These are phyloP conservation scores for Heliangelus exortis DNA, from an alignment of 2,797 vertebrate species.

Conservation along the genomic window DNA sequence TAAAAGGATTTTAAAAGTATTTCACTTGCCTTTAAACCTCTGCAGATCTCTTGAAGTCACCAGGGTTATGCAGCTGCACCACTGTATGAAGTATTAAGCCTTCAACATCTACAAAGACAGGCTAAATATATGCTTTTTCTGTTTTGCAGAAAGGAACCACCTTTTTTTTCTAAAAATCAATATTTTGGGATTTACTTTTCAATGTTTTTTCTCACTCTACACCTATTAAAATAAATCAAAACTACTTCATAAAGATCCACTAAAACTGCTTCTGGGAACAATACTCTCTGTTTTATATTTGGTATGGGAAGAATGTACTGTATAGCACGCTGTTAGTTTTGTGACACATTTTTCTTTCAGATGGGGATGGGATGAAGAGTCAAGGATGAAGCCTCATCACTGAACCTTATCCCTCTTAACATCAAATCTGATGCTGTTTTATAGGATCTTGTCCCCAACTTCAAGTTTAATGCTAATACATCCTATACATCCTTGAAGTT, in stretches of 20 bases:
- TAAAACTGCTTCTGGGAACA: constrained; percentile 11
- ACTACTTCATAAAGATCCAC: not conserved
- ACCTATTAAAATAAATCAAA: constrained; percentile 6
- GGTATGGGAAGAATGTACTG: not conserved
- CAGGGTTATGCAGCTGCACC: constrained; percentile 39
- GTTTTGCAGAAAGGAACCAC: not conserved
- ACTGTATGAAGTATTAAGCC: not conserved
- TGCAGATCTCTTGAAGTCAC: constrained; percentile 6
- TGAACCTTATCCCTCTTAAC: not conserved
- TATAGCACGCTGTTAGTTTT: not conserved
- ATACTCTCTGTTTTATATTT: not conserved
- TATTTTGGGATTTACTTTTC: not conserved
- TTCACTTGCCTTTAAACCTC: constrained; percentile 17
- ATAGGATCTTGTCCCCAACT: not conserved
- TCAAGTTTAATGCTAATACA: not conserved
- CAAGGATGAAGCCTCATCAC: not conserved
- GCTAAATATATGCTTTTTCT: not conserved
- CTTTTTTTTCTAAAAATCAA: not conserved
- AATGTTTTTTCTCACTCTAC: not conserved
- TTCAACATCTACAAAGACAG: not conserved
- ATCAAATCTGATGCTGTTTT: not conserved
- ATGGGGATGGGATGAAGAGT: not conserved
- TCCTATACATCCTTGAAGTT: not conserved
- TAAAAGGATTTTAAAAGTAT: constrained; percentile 8
- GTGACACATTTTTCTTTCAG: not conserved